Conservation (phyloP, 2,797 vertebrate genomes). For the Australoheros facetus region DNA sequence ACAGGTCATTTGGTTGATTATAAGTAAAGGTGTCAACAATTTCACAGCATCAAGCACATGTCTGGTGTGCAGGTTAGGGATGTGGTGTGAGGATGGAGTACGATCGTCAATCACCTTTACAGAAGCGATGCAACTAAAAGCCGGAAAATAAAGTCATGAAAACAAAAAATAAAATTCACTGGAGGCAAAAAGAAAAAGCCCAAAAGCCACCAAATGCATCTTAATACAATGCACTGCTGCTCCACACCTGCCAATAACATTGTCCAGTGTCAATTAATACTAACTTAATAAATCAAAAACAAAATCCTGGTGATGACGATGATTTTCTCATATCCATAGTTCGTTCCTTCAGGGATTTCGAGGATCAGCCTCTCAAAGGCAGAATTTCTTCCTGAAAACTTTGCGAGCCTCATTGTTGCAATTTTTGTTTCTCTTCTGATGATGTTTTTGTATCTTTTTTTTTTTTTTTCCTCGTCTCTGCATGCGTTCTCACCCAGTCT, state of each 20-base stretch:
- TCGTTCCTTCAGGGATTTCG: constrained; percentile 79
- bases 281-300: constrained; percentile 78
- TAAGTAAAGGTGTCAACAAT: constrained; percentile 85
- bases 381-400: constrained; percentile 79
- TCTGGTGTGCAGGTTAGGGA: constrained; percentile 86
- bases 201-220: constrained; percentile 85
- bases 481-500: constrained; percentile 92
- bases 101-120: constrained; percentile 88
- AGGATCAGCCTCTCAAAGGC: constrained; percentile 88
- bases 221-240: constrained; percentile 83
- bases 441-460: constrained; percentile 66
- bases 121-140: constrained; percentile 93
- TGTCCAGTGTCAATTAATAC: constrained; percentile 98
- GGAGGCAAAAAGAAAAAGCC: constrained; percentile 90
- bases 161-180: constrained; percentile 84
- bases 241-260: constrained; percentile 87
- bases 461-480: constrained; percentile 73
- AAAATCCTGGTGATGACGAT: constrained; percentile 84
- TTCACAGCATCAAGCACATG: constrained; percentile 92
- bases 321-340: constrained; percentile 71
- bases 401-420: constrained; percentile 61
- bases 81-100: constrained; percentile 80
- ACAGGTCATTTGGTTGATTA: constrained; percentile 79
- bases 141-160: constrained; percentile 77
- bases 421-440: constrained; percentile 76